Conservation (phyloP, 2,888 invertebrate species). For the Dorcus hopei region DNA sequence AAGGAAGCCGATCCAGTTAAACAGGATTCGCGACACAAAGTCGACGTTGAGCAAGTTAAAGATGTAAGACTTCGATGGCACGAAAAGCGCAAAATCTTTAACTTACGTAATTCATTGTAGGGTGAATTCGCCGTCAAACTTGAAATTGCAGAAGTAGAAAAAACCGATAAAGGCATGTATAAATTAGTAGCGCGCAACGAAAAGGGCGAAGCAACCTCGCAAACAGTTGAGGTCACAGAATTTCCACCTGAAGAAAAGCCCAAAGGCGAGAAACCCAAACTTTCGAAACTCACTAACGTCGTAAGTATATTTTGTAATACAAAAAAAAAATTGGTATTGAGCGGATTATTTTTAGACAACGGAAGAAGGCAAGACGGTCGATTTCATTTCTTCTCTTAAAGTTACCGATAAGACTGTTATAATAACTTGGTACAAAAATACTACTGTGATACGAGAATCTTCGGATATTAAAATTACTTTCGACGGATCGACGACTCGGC, state of each 20-base stretch:
- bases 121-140: conserved; percentile 89
- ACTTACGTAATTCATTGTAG: conserved; percentile 45
- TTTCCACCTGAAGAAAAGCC: conserved; percentile 73
- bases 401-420: conserved; percentile 75
- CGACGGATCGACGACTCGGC: conserved; percentile 76
- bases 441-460: conserved; percentile 72
- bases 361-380: conserved; percentile 72
- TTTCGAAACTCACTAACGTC: conserved; percentile 71
- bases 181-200: conserved; percentile 89
- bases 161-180: conserved; percentile 82
- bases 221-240: conserved; percentile 81
- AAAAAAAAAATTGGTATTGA: no score
- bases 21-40: conserved; percentile 73
- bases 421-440: conserved; percentile 83
- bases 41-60: conserved; percentile 74
- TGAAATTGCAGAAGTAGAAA: conserved; percentile 81
- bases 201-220: conserved; percentile 88
- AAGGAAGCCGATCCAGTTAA: conserved; percentile 78
- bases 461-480: conserved; percentile 76
- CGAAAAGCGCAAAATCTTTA: neutral
- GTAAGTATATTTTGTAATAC: conserved; percentile 51
- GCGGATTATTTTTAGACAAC: conserved; percentile 53
- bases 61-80: conserved; percentile 55
- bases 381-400: conserved; percentile 72
- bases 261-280: conserved; percentile 77